A percentile compares a stretch with the other conserved stretches of the same genome.
phyloP scores from a whole-genome alignment of 2,888 invertebrate genomes.

The Epicampocera succincta region DNA sequence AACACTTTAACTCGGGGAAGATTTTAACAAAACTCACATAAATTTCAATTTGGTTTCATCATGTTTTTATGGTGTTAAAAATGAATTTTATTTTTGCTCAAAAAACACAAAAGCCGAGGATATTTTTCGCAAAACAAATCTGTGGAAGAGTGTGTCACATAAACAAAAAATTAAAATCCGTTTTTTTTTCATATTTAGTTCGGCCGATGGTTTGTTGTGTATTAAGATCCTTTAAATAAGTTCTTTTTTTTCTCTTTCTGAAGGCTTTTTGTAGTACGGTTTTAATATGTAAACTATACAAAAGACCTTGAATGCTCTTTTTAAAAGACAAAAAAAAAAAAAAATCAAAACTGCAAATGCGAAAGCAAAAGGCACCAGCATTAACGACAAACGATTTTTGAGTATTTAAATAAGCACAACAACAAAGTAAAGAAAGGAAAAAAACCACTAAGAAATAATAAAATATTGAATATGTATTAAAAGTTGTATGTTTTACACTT shows the following conservation, averaged over 20 bases:
- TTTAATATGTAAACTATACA: slow-evolving; percentile 68
- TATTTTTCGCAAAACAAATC: slow-evolving; percentile 35
- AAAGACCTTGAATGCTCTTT: slow-evolving; percentile 62
- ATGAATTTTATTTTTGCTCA: slow-evolving; percentile 28
- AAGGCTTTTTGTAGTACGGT: slow-evolving; percentile 56
- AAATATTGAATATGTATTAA: slow-evolving; percentile 56
- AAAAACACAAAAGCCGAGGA: slow-evolving; percentile 9
- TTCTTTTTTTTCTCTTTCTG: slow-evolving; percentile 11
- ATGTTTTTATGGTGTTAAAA: slow-evolving; percentile 68
- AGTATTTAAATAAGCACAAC: slow-evolving; percentile 47
- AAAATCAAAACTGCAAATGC: background rate
- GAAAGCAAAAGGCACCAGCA: slow-evolving; percentile 30
- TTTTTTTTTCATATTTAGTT: slow-evolving; percentile 7
- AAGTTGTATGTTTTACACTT: slow-evolving; percentile 62
- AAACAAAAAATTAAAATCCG: slow-evolving; percentile 34
- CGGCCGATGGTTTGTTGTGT: slow-evolving; percentile 26
- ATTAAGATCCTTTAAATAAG: slow-evolving; percentile 52
- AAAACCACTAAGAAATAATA: slow-evolving; percentile 59
- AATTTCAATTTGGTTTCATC: slow-evolving; percentile 67
- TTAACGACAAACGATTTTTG: slow-evolving; percentile 40
- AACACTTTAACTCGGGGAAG: slow-evolving; percentile 51
- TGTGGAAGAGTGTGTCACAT: slow-evolving; percentile 62
- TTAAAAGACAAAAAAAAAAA: slow-evolving; percentile 31
- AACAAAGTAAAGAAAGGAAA: slow-evolving; percentile 38
- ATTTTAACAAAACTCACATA: slow-evolving; percentile 67